These are phyloP conservation scores for Pammene fasciana DNA, from an alignment of 2,888 invertebrate species.

Conservation along the genomic window DNA sequence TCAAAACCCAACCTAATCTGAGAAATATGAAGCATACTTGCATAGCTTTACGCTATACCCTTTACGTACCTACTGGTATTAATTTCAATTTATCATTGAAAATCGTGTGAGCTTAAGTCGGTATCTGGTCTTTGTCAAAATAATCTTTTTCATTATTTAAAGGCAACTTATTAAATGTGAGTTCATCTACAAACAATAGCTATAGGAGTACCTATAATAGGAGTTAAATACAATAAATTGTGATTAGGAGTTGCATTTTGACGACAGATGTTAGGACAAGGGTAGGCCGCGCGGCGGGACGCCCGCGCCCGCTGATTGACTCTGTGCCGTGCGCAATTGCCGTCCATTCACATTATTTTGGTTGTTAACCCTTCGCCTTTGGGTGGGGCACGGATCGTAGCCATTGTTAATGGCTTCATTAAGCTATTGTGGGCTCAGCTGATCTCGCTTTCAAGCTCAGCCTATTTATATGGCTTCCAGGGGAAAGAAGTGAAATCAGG, in stretches of 20 bases:
- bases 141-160: too few species aligned
- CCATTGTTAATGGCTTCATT: conserved; percentile 39
- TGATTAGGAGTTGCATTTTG: conserved; percentile 35
- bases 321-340: conserved; percentile 42
- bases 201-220: not conserved
- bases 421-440: conserved; percentile 33
- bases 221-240: conserved; percentile 6
- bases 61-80: too few species aligned
- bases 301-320: conserved; percentile 43
- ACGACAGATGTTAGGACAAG: conserved; percentile 54
- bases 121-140: too few species aligned
- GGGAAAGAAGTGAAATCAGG: not conserved
- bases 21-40: too few species aligned
- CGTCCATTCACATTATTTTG: conserved; percentile 45
- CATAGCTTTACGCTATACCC: too few species aligned
- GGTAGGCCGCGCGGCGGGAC: conserved; percentile 52
- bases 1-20: too few species aligned
- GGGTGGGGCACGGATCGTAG: conserved; percentile 26
- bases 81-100: too few species aligned
- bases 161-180: not conserved
- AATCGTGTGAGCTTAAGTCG: too few species aligned
- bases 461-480: not conserved
- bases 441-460: conserved; percentile 11
- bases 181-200: not conserved
- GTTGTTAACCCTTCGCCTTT: conserved; percentile 40